Percentiles rank a stretch among this genome's conserved stretches.
These are phyloP conservation scores for Atrina japonica DNA, from an alignment of 2,888 invertebrate genomes.

Conservation along the genomic window DNA sequence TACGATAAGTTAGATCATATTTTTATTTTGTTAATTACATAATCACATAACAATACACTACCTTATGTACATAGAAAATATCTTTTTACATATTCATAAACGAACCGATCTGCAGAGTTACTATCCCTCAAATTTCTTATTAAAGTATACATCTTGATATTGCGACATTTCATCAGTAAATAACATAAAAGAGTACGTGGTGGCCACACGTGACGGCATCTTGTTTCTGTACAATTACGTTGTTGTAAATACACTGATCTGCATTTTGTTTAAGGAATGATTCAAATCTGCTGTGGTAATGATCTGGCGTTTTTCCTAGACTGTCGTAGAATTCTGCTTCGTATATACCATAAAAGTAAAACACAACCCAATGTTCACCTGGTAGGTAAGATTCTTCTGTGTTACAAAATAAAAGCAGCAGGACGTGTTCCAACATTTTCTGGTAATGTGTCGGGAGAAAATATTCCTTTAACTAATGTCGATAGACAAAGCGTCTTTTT, in stretches of 20 bases:
- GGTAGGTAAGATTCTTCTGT: slow-evolving; percentile 26
- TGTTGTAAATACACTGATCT: background rate
- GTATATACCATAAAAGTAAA: slow-evolving; percentile 12
- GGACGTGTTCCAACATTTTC: slow-evolving; percentile 7
- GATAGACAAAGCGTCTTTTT: background rate
- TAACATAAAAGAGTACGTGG: slow-evolving; percentile 27
- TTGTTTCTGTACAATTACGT: background rate
- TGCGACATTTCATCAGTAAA: slow-evolving; percentile 31
- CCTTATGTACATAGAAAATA: background rate
- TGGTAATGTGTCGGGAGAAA: slow-evolving; percentile 24
- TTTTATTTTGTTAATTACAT: no score
- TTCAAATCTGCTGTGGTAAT: slow-evolving; percentile 1
- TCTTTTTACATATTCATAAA: slow-evolving; percentile 15
- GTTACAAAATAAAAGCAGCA: slow-evolving; percentile 18
- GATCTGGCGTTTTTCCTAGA: slow-evolving; percentile 16
- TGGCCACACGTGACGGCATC: slow-evolving; percentile 12
- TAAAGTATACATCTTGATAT: background rate
- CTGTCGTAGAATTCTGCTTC: slow-evolving; percentile 32
- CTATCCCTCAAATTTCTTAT: background rate
- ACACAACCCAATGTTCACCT: slow-evolving; percentile 35
- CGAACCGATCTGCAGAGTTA: slow-evolving; percentile 4
- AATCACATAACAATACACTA: no score
- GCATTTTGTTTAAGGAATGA: slow-evolving; percentile 17
- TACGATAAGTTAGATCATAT: no score
- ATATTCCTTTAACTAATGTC: background rate